A percentile compares a stretch with the other conserved stretches of the same genome.
Conservation (phyloP, 2,888 invertebrate genomes). For the Cerastis leucographa region DNA sequence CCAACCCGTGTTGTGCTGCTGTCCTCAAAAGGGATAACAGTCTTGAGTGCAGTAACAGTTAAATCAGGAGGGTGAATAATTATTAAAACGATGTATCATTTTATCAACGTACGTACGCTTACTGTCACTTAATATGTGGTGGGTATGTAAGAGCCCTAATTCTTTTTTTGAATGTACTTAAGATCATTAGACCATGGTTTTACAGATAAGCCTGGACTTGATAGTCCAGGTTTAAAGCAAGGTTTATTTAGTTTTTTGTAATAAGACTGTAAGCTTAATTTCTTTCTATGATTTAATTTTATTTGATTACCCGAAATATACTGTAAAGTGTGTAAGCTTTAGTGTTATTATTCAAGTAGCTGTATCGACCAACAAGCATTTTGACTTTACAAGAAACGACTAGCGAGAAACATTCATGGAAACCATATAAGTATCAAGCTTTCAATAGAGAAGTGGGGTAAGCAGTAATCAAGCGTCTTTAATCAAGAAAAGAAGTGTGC, state of each 20-base stretch:
- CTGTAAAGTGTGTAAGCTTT: not conserved
- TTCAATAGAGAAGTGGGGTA: slow-evolving; percentile 18
- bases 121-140: not conserved
- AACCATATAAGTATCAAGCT: slow-evolving; percentile 34
- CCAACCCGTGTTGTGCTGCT: not conserved
- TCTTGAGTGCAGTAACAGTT: not conserved
- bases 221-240: too few species aligned
- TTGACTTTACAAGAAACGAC: not conserved
- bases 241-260: too few species aligned
- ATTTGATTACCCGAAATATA: not conserved
- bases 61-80: slow-evolving; percentile 3
- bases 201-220: too few species aligned
- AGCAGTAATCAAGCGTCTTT: slow-evolving; percentile 50
- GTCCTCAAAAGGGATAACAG: not conserved
- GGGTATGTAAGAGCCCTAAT: not conserved
- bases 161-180: too few species aligned
- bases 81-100: slow-evolving; percentile 15
- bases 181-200: too few species aligned
- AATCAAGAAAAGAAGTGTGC: slow-evolving; percentile 32
- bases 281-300: not conserved
- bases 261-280: too few species aligned
- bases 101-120: not conserved
- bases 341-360: not conserved
- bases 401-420: not conserved
- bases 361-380: not conserved